These are phyloP conservation scores for Sorex araneus DNA, from an alignment of 2,113 vertebrate genomes.

Conservation along the genomic window DNA sequence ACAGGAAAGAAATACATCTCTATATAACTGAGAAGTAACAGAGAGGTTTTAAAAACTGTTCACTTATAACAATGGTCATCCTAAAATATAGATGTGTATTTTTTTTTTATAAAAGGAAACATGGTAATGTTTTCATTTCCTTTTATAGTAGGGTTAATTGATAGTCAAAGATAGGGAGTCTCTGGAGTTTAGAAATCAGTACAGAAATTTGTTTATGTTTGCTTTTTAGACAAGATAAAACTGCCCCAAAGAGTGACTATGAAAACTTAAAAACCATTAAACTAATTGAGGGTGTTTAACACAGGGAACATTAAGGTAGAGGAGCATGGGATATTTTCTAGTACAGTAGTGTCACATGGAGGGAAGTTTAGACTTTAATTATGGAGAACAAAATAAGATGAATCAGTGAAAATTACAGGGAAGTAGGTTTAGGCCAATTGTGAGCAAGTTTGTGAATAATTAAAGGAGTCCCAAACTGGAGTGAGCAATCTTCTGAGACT, in stretches of 20 bases:
- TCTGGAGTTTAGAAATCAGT: conserved; percentile 5
- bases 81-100: neutral
- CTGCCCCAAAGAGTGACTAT: neutral
- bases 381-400: conserved; percentile 22
- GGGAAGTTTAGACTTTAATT: neutral
- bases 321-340: neutral
- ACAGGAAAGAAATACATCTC: neutral
- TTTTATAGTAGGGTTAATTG: neutral
- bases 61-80: neutral
- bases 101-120: conserved; percentile 10
- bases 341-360: neutral
- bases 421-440: neutral
- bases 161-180: neutral
- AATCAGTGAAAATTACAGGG: neutral
- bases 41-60: neutral
- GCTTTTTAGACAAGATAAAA: conserved; percentile 47
- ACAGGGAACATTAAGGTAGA: neutral
- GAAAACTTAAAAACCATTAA: neutral
- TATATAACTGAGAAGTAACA: neutral
- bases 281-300: neutral
- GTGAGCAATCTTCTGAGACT: neutral
- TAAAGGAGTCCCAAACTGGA: neutral
- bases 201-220: neutral
- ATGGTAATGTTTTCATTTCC: neutral
- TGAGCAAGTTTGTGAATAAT: neutral